These are phyloP conservation scores for Magallana ariakensis DNA, from an alignment of 1,140 invertebrate genomes.

Conservation along the genomic window DNA sequence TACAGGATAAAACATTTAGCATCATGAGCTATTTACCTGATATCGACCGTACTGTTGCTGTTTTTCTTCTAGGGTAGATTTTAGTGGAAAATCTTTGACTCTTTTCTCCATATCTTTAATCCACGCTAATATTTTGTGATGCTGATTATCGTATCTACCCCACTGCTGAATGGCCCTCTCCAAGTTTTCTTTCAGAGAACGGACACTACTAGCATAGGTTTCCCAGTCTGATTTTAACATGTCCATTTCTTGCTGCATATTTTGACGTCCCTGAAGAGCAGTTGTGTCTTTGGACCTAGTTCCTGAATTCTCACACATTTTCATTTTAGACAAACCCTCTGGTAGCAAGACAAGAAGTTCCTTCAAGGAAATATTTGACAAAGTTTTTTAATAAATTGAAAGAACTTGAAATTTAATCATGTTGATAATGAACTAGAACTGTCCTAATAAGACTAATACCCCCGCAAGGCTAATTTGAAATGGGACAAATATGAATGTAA, in stretches of 20 bases:
- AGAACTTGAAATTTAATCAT: not conserved
- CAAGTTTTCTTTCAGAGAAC: conserved; percentile 89
- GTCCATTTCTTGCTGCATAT: conserved; percentile 91
- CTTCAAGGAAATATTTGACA: conserved; percentile 64
- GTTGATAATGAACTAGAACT: not conserved
- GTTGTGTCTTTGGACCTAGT: conserved; percentile 86
- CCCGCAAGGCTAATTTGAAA: no score
- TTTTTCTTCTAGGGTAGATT: conserved; percentile 93
- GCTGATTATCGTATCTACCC: conserved; percentile 92
- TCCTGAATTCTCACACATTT: conserved; percentile 86
- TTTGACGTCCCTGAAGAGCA: conserved; percentile 90
- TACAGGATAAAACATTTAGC: not conserved
- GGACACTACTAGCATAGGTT: conserved; percentile 90
- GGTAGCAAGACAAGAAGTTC: conserved; percentile 93
- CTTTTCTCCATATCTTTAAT: conserved; percentile 91
- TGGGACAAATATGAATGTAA: no score
- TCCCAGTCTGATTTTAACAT: conserved; percentile 95
- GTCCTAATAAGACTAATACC: no score
- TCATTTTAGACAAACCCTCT: conserved; percentile 91
- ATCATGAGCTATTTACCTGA: conserved; percentile 83
- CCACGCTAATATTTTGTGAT: conserved; percentile 91
- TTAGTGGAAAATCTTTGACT: conserved; percentile 91
- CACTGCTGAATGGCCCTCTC: conserved; percentile 93
- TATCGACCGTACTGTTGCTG: conserved; percentile 93
- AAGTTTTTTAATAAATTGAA: no score